Base-by-base conservation (phyloP, 2,797 vertebrate genomes). In the Nannoperca obscura region DNA sequence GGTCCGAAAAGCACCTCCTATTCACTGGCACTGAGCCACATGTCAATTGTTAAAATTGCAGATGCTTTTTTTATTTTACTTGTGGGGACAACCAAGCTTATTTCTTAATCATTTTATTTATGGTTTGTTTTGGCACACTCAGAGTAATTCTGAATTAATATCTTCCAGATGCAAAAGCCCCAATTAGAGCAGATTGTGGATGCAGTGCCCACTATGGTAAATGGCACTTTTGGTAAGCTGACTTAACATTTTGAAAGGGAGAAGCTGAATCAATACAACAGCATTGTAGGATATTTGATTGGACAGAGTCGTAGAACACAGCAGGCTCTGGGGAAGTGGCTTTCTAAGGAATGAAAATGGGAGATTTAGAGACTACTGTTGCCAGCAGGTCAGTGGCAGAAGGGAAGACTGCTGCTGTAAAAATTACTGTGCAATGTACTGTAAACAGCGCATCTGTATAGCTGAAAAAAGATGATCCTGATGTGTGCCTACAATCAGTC, bases 261-360 rank as follows among this genome's bases (percentile, higher is more conserved):
- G 46, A 74, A 60, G 53, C 60, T 67, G 73, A 89, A 78, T 80
- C 67, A 72, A 76, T 66, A 71, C 57, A 73, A 82, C 78, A 86
- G 71, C 47, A 11, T 38, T 63, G 68, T 66, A 67, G 42, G 63
- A 50, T 34, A 53, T 81, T 67, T 88, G 73, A 88, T 75, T 78
- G 52, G 71, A 80, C 24, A 36, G 61, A 49, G 62, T 69, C 2
- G 1, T 19, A 58, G 42, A 75, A 80, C 78, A 53, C 61, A 44
- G 53, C 65, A 14, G 17, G 42, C 61, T 66, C 50, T 58, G 55
- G 53, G 67, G 62, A 80, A 36, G 61, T 44, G 57, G 14, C 57
- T 61, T 14, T 66, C 3, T 50, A 36, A 61, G 46, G 44, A 67
- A 52, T 57, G 47, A 66, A 60, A 61, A 36, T 42, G 15, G 44